Percentiles rank a stretch among this genome's conserved stretches.
phyloP scores from a whole-genome alignment of 2,797 vertebrate species.

The Crocodylus rhombifer region DNA sequence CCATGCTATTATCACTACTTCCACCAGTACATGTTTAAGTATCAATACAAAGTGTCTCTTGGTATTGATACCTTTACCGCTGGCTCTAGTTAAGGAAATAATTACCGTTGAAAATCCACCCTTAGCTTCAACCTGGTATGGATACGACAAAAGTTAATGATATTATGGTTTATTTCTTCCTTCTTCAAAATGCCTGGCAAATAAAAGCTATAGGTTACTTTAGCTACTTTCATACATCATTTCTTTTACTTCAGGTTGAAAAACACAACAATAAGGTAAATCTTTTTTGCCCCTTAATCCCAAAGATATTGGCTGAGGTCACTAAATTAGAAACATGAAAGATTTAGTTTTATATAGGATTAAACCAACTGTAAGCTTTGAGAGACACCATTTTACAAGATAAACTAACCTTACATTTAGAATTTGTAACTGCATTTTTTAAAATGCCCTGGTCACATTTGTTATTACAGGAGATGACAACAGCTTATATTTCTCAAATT shows the following conservation, averaged over 20 bases:
- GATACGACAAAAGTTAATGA: not conserved
- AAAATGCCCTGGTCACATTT: not conserved
- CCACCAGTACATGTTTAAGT: not conserved
- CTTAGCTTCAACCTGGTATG: not conserved
- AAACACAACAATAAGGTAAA: not conserved
- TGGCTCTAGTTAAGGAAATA: not conserved
- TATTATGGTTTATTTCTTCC: not conserved
- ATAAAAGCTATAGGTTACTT: not conserved
- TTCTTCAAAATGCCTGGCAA: not conserved
- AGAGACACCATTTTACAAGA: not conserved
- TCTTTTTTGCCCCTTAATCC: not conserved
- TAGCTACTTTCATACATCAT: not conserved
- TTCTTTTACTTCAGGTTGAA: not conserved
- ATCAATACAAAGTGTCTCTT: not conserved
- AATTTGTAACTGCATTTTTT: not conserved
- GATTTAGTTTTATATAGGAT: not conserved
- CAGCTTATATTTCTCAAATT: not conserved
- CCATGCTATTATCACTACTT: not conserved
- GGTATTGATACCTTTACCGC: not conserved
- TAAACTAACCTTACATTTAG: not conserved
- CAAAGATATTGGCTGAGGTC: not conserved
- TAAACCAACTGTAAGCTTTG: not conserved
- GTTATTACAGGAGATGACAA: not conserved
- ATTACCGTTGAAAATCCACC: not conserved
- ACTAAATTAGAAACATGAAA: too few species aligned